Conservation (phyloP, 2,797 vertebrate species). For the Coilia nasus region DNA sequence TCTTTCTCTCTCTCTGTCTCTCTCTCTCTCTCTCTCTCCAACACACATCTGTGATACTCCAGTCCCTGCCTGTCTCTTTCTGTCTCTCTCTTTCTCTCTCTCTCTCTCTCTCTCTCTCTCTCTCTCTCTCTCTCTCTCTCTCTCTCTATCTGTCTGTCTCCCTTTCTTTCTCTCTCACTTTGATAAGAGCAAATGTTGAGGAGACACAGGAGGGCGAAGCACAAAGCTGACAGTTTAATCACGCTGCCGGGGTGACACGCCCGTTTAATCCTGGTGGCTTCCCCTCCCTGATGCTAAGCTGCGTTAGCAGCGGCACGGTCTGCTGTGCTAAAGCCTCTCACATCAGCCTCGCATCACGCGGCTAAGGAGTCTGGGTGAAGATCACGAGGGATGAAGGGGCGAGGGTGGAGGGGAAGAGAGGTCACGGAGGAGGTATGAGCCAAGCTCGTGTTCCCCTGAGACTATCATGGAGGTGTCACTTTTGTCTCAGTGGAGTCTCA, state of each 20-base stretch:
- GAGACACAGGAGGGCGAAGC: background rate
- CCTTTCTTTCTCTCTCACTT: background rate
- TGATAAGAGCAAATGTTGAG: slow-evolving; percentile 2
- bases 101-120: background rate
- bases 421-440: background rate
- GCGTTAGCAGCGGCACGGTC: background rate
- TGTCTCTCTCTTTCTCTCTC: background rate
- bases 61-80: too few relatives aligned
- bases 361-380: background rate
- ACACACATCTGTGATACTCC: too few relatives aligned
- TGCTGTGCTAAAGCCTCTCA: background rate
- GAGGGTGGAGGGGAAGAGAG: background rate
- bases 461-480: background rate
- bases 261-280: background rate
- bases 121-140: background rate
- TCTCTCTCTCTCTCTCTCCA: background rate
- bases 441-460: background rate
- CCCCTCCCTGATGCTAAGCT: slow-evolving; percentile 14
- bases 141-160: too few relatives aligned
- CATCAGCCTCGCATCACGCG: background rate
- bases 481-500: background rate
- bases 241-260: background rate
- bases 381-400: background rate
- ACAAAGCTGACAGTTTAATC: slow-evolving; percentile 21
- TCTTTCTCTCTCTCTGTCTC: background rate